Evolutionary conservation across 2,888 invertebrate species (phyloP).

Genomic region (Thysanoteuthis rhombus): DNA sequence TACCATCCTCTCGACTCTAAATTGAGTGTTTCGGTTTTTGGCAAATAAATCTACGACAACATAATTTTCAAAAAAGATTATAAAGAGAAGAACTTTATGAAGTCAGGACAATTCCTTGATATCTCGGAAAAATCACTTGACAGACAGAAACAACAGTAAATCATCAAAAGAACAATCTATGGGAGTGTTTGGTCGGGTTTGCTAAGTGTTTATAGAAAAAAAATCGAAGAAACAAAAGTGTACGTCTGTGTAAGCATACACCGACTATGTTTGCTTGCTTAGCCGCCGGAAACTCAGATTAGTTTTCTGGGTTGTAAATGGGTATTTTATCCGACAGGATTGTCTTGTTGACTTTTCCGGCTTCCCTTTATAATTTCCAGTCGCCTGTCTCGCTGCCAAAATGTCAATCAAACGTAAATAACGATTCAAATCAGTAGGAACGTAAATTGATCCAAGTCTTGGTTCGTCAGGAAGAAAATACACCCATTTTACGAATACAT

Average conservation of each 20-base stretch:
- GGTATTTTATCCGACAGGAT: neutral
- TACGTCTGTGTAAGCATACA: neutral
- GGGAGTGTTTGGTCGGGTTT: neutral
- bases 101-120: neutral
- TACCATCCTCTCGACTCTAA: too few species aligned
- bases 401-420: neutral
- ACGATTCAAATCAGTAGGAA: neutral
- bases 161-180: neutral
- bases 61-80: neutral
- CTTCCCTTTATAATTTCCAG: neutral
- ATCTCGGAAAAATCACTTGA: neutral
- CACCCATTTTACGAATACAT: too few species aligned
- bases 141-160: neutral
- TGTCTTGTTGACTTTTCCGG: neutral
- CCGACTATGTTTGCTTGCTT: neutral
- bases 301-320: neutral
- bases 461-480: too few species aligned
- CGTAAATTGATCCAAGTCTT: neutral
- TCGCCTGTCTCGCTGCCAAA: neutral
- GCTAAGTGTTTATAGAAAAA: neutral
- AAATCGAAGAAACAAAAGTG: neutral
- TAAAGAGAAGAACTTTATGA: neutral
- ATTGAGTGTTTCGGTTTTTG: too few species aligned
- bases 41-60: neutral
- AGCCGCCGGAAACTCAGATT: neutral